Evolutionary conservation across 2,113 vertebrate genomes (phyloP), one percentile per base, ranked within the genome.

Genomic region (Cyprinodon variegatus): DNA sequence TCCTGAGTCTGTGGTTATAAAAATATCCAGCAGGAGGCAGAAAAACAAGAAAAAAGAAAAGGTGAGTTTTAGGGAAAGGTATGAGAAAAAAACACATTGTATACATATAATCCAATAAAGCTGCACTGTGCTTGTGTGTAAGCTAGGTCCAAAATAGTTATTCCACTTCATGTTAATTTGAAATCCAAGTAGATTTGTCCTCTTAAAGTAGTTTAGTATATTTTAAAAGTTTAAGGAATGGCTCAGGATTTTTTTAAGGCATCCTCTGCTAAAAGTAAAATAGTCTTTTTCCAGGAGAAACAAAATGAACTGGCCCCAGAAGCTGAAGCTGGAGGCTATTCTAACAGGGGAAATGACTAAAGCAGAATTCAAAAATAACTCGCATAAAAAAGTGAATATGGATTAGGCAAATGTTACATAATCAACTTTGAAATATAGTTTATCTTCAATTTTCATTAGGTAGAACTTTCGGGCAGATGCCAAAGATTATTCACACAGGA

Each of bases 1-100:
- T 98, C 98, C 91, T 96, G 95, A 92, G 94, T 94, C 95, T 97
- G 96, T 81, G 90, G 85, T 66, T 83, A 68, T 36, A 86, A 68
- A 87, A 65, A 12, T 83, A 87, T 88, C 89, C 93, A 88, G 91
- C 75, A 87, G 94, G 91, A 93, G 90, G 93, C 86, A 93, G 90
- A 85, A 91, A 85, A 76, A 57, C 61, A 38, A 67, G n/a, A 61
- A 79, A 90, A 79, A 88, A 59, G 68, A 84, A 68, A 88, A 83
- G 90, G 87, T 89, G 65, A 20, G 1, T 57, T 57, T 20, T 57
- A 70, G 67, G 90, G 85, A 91, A 83, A 20, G 50, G 20, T 13
- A 38, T 3, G 2, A 4, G 14, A 20, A n/a, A 38, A 29, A 3
- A 53, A 71, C 8, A 78, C 20, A 50, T 10, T 4, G 0, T 7